These are phyloP conservation scores for Cherax quadricarinatus DNA, from an alignment of 1,140 invertebrate species.

Conservation along the genomic window DNA sequence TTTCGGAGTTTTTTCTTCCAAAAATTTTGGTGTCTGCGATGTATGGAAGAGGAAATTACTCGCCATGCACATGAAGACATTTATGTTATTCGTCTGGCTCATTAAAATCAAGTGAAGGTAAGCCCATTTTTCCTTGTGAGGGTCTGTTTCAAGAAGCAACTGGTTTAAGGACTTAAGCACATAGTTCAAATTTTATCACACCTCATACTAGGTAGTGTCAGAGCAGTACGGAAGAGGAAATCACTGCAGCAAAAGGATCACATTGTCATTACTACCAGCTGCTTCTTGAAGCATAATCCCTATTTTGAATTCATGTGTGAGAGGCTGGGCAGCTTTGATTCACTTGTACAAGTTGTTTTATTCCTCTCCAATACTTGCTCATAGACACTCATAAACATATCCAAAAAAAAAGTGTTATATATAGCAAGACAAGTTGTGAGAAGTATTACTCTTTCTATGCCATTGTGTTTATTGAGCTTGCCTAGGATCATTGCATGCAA, in stretches of 20 bases:
- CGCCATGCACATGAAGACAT: conserved; percentile 59
- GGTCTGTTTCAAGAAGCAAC: conserved; percentile 71
- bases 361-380: neutral
- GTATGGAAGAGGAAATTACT: conserved; percentile 64
- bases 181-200: conserved; percentile 16
- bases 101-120: conserved; percentile 62
- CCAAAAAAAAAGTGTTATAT: no score
- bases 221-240: conserved; percentile 35
- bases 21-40: conserved; percentile 62
- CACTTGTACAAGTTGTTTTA: neutral
- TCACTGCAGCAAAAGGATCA: neutral
- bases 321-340: conserved; percentile 9
- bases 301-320: conserved; percentile 21
- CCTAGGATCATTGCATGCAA: no score
- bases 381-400: no score
- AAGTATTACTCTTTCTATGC: no score
- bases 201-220: conserved; percentile 16
- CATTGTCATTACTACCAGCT: conserved; percentile 30
- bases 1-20: conserved; percentile 13
- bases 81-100: conserved; percentile 53
- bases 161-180: conserved; percentile 13
- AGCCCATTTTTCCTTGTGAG: conserved; percentile 64
- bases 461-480: no score
- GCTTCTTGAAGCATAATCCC: conserved; percentile 66
- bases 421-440: no score